A percentile compares a stretch with the other conserved stretches of the same genome.
phyloP scores from a whole-genome alignment of 2,888 invertebrate genomes.

The Pollenia griseotomentosa region DNA sequence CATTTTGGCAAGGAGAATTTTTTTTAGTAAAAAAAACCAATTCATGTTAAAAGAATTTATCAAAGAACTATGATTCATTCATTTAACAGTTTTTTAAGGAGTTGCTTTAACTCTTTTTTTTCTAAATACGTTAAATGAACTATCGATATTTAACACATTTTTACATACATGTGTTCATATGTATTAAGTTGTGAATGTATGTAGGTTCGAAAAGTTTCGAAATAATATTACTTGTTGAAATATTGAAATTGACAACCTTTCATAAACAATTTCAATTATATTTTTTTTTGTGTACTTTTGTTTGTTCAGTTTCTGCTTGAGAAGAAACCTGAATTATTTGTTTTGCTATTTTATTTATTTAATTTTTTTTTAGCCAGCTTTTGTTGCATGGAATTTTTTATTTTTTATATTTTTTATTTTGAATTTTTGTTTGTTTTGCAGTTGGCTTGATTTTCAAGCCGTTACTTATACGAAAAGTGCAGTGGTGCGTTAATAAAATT shows the following conservation, averaged over 20 bases:
- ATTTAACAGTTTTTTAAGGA: neutral
- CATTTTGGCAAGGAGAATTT: neutral
- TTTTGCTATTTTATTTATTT: conserved; percentile 11
- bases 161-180: neutral
- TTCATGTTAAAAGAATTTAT: neutral
- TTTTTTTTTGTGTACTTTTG: neutral
- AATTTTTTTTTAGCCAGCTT: conserved; percentile 22
- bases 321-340: conserved; percentile 56
- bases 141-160: neutral
- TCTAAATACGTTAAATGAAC: too few species aligned
- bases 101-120: neutral
- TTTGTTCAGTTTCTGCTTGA: conserved; percentile 63
- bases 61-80: conserved; percentile 6
- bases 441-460: conserved; percentile 47
- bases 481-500: conserved; percentile 69
- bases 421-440: conserved; percentile 26
- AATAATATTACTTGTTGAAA: conserved; percentile 33
- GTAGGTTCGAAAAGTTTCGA: conserved; percentile 26
- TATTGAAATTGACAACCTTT: conserved; percentile 65
- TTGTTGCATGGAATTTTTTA: conserved; percentile 27
- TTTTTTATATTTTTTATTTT: conserved; percentile 32
- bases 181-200: neutral
- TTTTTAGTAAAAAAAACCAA: neutral
- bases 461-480: conserved; percentile 52
- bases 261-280: conserved; percentile 47